Evolutionary conservation across 2,113 vertebrate genomes (phyloP).

Genomic region (Elephas maximus): DNA sequence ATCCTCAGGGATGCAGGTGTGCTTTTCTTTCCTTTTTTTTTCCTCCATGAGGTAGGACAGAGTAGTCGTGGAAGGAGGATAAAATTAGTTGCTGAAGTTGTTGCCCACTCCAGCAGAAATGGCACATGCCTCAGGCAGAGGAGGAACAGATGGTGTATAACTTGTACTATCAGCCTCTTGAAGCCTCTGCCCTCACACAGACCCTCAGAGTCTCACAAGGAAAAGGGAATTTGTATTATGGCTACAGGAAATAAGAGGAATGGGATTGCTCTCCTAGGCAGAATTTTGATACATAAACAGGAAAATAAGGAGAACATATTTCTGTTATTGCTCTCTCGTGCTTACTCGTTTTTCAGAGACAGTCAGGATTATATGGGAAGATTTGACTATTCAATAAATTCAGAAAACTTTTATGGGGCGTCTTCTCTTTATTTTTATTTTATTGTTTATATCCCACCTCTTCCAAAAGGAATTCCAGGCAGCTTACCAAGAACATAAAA

Average conservation of each 20-base stretch:
- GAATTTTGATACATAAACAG: conserved; percentile 59
- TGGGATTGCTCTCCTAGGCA: conserved; percentile 47
- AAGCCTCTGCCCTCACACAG: conserved; percentile 34
- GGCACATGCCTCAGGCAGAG: background rate
- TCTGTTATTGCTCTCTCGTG: conserved; percentile 46
- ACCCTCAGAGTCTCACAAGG: background rate
- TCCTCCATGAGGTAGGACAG: background rate
- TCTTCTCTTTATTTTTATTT: conserved; percentile 78
- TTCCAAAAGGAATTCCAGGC: conserved; percentile 69
- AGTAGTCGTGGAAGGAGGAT: background rate
- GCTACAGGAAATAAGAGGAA: conserved; percentile 42
- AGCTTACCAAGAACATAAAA: conserved; percentile 59
- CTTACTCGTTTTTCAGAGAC: conserved; percentile 40
- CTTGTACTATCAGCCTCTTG: background rate
- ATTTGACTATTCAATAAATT: conserved; percentile 65
- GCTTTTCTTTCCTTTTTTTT: background rate
- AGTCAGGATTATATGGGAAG: conserved; percentile 66
- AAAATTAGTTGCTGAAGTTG: background rate
- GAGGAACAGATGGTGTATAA: background rate
- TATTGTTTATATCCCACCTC: conserved; percentile 59
- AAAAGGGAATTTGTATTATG: conserved; percentile 10
- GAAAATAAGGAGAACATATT: conserved; percentile 43
- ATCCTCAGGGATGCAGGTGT: conserved; percentile 42
- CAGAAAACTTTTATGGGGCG: conserved; percentile 57
- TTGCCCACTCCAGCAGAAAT: background rate